Base-by-base conservation (phyloP, 1,140 invertebrate species). In the Trinorchestia longiramus region DNA sequence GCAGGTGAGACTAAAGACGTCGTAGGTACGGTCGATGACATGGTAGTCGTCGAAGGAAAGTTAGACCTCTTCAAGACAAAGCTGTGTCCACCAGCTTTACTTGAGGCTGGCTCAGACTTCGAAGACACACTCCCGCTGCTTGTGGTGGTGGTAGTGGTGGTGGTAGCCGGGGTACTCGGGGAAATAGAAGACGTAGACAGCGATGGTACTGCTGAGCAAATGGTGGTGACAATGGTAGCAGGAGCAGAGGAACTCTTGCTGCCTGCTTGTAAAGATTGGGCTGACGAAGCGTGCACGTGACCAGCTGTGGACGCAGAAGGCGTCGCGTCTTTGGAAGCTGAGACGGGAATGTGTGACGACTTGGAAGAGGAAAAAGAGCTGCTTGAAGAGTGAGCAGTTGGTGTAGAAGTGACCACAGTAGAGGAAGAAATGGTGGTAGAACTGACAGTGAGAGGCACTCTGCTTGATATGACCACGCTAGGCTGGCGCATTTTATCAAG, bases 361-460 rank as follows among this genome's bases (percentile, higher is more conserved):
- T 92, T 91, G n/a, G 96, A 95, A 8, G 96, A 42, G 8, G 96
- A 87, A 47, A 96, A 87, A 1, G 96, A 42, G 3, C 88, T 43
- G 47, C 95, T 96, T 44, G 95, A 94, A 45, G 96, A 88, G 23
- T 95, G 88, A 0, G 96, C 45, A 43, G 96, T 47, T 17, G 96
- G 95, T 36, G 95, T 90, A n/a, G 96, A 91, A 44, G 95, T 77
- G 62, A 41, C 45, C 36, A 87, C 43, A 95, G 95, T 91, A 57
- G 96, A 53, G 44, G 95, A 95, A 43, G 96, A 95, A 36, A 95
- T 95, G 44, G 88, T 0, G 88, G 88, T 42, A 42, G 96, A 95
- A 42, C 96, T 45, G 40, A 96, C 96, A 0, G 96, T 47, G 11
- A 96, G 94, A n/a, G 96, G 96, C 43, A 95, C 95, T 42, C 92